Percentiles rank a stretch among this genome's conserved stretches.
Evolutionary conservation across 2,113 vertebrate genomes (phyloP).

Genomic region (Cyphomyrus plagiostoma): DNA sequence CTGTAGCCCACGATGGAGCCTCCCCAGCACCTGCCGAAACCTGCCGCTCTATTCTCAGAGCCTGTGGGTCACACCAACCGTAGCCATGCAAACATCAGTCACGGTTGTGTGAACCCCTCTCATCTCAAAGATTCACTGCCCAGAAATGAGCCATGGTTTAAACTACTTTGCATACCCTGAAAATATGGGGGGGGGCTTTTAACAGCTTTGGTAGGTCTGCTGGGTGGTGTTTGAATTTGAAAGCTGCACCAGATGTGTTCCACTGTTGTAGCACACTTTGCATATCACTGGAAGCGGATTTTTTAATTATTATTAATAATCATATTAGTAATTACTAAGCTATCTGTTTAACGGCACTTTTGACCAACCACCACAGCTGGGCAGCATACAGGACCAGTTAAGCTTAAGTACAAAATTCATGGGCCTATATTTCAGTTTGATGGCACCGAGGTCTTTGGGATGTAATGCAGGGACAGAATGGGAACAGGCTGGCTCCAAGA

Average conservation of each 20-base stretch:
- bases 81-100: background rate
- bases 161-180: background rate
- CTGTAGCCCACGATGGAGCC: background rate
- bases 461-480: background rate
- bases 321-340: background rate
- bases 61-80: background rate
- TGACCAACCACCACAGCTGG: background rate
- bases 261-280: background rate
- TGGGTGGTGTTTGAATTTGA: background rate
- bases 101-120: background rate
- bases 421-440: background rate
- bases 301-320: background rate
- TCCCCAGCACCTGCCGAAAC: background rate
- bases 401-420: background rate
- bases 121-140: background rate
- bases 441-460: background rate
- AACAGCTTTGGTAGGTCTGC: background rate
- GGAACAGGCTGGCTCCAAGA: background rate
- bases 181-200: background rate
- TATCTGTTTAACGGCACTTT: background rate
- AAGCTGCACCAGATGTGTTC: background rate
- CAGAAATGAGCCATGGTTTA: background rate
- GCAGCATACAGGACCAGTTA: background rate
- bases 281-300: background rate
- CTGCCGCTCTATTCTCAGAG: background rate